Percentiles rank a stretch among this genome's conserved stretches.
phyloP scores from a whole-genome alignment of 2,888 invertebrate genomes.

The Dendrolimus pini region DNA sequence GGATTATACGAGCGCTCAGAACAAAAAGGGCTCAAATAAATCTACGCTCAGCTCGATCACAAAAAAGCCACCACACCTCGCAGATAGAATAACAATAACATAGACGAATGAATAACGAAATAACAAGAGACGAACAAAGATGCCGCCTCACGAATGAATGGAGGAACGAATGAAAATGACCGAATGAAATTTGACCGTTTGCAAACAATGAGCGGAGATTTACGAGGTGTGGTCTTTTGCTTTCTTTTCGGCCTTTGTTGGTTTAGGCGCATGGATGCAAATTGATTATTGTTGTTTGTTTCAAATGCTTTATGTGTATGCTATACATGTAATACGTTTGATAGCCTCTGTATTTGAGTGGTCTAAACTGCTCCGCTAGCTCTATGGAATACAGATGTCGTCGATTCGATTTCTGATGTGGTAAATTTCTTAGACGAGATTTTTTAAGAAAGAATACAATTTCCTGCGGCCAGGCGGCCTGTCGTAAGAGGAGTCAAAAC shows the following conservation, averaged over 20 bases:
- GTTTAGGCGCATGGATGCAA: background rate
- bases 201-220: background rate
- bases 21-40: conserved; percentile 36
- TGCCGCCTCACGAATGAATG: background rate
- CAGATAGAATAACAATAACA: conserved; percentile 64
- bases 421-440: background rate
- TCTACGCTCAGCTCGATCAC: conserved; percentile 29
- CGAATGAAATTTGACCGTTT: background rate
- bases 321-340: too few species aligned
- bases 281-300: background rate
- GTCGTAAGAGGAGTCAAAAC: background rate
- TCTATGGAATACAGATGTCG: too few species aligned
- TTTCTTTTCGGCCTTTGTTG: conserved; percentile 17
- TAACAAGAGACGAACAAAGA: background rate
- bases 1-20: conserved; percentile 33
- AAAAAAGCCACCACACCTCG: conserved; percentile 56
- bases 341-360: too few species aligned
- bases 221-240: background rate
- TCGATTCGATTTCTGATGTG: too few species aligned
- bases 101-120: conserved; percentile 15
- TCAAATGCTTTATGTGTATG: too few species aligned
- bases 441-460: too few species aligned
- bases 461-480: background rate
- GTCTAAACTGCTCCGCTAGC: too few species aligned
- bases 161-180: background rate